These are phyloP conservation scores for Lampropteryx suffumata DNA, from an alignment of 2,888 invertebrate genomes.

Conservation along the genomic window DNA sequence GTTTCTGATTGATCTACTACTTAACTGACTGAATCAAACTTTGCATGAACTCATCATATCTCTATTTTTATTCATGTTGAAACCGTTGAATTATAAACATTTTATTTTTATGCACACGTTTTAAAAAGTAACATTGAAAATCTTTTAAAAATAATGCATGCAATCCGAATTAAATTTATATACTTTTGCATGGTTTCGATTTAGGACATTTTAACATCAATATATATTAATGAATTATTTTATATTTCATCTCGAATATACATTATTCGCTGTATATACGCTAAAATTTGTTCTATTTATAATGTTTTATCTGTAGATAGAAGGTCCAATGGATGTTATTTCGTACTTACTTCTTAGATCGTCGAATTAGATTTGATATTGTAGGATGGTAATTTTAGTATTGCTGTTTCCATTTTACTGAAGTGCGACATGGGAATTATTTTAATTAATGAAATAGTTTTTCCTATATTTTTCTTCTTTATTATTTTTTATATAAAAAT, in stretches of 20 bases:
- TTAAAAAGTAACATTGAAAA: no score
- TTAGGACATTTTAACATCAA: no score
- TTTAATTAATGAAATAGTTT: no score
- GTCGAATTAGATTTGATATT: conserved; percentile 21
- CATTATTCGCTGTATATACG: conserved; percentile 56
- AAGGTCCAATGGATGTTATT: conserved; percentile 51
- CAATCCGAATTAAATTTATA: neutral
- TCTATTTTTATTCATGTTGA: conserved; percentile 10
- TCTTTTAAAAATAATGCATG: neutral
- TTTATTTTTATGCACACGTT: conserved; percentile 11
- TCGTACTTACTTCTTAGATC: conserved; percentile 31
- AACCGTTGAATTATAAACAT: neutral
- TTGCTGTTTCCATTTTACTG: no score
- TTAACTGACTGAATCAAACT: conserved; percentile 16
- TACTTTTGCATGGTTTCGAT: no score
- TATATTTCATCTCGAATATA: conserved; percentile 20
- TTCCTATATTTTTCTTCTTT: no score
- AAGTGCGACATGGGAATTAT: no score
- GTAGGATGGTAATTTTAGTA: no score
- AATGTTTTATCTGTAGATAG: conserved; percentile 48
- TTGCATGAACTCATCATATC: conserved; percentile 15
- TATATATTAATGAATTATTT: no score
- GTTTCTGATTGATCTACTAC: conserved; percentile 24
- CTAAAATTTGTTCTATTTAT: conserved; percentile 34
- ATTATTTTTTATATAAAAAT: neutral